Evolutionary conservation across 1,140 invertebrate genomes (phyloP), one percentile per base, ranked within the genome.

Genomic region (Scaptomyza pallida): DNA sequence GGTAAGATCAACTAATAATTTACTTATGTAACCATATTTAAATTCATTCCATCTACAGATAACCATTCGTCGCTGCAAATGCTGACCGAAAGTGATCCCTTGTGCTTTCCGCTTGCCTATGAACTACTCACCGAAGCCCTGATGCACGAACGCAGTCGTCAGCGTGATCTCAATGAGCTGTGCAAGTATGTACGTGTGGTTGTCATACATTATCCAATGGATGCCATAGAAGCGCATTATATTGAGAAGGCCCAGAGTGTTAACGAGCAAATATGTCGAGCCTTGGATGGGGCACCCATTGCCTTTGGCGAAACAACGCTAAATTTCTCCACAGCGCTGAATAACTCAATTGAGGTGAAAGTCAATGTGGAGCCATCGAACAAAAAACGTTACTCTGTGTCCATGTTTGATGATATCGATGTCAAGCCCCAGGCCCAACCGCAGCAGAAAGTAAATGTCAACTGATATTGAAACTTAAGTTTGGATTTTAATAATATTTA

Each of bases 351-450:
- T 6, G 69, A 90, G 21, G 37, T 71, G 0, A 88, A 80, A 21
- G 13, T 51, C 0, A 57, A 23, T 12, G 15, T 52, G 0, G 54
- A 75, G 12, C 4, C 43, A 2, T 17, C 62, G 3, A 19, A 54
- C 0, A 88, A 89, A 45, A 90, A 75, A 48, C 78, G 90, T 5
- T 70, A 76, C 2, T 91, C 90, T 0, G 81, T 91, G 1, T 91
- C 90, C 13, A 72, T 91, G 61, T 91, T 91, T 41, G 90, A 91
- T 50, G 80, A 91, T 12, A 70, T 91, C 2, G 78, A 82, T 23
- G 75, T 91, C 12, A 57, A 67, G 35, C 75, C 64, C 1, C 60
- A 78, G 5, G 70, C 78, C 30, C 76, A 83, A 43, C 43, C 51
- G 1, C 65, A 64, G 17, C 48, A 55, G 6, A 89, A 89, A 55